Evolutionary conservation across 64 coral and sea anemone genomes (phyloP).

Genomic region (Montipora foliosa): DNA sequence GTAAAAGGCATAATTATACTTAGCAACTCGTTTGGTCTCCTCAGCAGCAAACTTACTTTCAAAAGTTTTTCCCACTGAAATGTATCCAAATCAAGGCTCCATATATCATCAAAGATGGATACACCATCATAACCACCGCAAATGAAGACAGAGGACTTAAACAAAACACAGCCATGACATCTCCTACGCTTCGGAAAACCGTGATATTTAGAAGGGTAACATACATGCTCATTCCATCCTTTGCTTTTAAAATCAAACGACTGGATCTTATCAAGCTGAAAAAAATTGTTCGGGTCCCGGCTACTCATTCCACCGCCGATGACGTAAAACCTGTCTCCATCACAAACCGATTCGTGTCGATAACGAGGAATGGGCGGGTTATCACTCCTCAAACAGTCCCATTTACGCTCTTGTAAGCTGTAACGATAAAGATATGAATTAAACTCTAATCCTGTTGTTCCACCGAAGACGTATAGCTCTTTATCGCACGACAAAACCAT

Average conservation of each 20-base stretch:
- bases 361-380: constrained; percentile 69
- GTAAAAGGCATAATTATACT: too few relatives aligned
- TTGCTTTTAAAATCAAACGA: constrained; percentile 74
- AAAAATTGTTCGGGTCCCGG: constrained; percentile 59
- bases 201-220: constrained; percentile 34
- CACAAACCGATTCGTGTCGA: constrained; percentile 86
- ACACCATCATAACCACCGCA: constrained; percentile 94
- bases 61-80: constrained; percentile 86
- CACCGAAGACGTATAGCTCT: constrained; percentile 94
- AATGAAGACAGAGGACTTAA: constrained; percentile 69
- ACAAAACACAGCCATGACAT: constrained; percentile 93
- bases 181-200: constrained; percentile 83
- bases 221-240: constrained; percentile 73
- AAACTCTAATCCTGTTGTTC: constrained; percentile 86
- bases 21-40: not conserved
- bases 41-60: constrained; percentile 29
- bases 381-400: constrained; percentile 67
- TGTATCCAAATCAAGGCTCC: constrained; percentile 80
- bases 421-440: constrained; percentile 82
- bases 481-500: constrained; percentile 80
- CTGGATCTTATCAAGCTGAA: constrained; percentile 77
- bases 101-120: constrained; percentile 89
- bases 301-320: constrained; percentile 89
- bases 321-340: constrained; percentile 75
- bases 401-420: constrained; percentile 59